Evolutionary conservation across 1,140 invertebrate genomes (phyloP), one percentile per base, ranked within the genome.

Genomic region (Archivesica marissinica): DNA sequence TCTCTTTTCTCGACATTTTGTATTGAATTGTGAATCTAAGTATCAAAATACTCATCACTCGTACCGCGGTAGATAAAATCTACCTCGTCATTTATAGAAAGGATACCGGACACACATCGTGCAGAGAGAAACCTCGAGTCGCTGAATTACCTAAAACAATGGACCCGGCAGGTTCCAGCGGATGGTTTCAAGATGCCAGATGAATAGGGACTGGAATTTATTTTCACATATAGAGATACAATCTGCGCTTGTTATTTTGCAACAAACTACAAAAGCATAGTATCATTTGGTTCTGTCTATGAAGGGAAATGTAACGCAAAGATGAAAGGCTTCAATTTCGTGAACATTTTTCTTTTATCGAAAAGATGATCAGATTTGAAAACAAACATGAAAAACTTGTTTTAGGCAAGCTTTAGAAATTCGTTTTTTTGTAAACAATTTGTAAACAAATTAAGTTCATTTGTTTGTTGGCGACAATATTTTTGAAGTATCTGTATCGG

Each of bases 281-380:
- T n/a, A n/a, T n/a, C n/a, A n/a, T n/a, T n/a, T n/a, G n/a, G n/a
- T n/a, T n/a, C n/a, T n/a, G n/a, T 64, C 59, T 33, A 35, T 64
- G 33, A 33, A 64, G 15, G 59, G 38, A 64, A 35, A 3, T 2
- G 38, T 7, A 25, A 3, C 30, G 2, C 11, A 35, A 64, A 33
- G 30, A 35, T 6, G 23, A 64, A 2, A 64, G 7, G 2, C 15
- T 7, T 35, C 9, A 35, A 2, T 64, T 64, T 25, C 17, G 23
- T 64, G 25, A 64, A 64, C 30, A 64, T 20, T 35, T 64, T 54
- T n/a, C n/a, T n/a, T n/a, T 59, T 59, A 59, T 64, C 28, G 38
- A 28, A 1, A 25, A 20, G 30, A 64, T 64, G 59, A 35, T 64
- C 28, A 35, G 59, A 64, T 64, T 64, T 13, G 1, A 17, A 15